phyloP scores from a whole-genome alignment of 92 coral and sea anemone species.

The Anthopleura xanthogrammica region DNA sequence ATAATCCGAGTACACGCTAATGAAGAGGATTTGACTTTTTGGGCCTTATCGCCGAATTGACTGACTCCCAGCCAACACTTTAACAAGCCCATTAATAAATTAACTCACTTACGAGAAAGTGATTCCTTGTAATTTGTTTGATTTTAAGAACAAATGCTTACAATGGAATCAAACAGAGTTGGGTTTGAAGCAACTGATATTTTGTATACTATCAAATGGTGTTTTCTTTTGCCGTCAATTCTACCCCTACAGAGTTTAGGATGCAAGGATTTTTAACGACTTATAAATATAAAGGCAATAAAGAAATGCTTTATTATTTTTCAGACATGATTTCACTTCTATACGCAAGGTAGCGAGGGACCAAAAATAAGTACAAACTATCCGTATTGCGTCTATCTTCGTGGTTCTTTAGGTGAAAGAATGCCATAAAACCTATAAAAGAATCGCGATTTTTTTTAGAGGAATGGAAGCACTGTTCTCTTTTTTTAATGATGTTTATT shows the following conservation, averaged over 20 bases:
- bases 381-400: no score
- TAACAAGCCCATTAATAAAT: background rate
- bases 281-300: background rate
- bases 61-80: slow-evolving; percentile 1
- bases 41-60: background rate
- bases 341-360: background rate
- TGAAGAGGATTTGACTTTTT: background rate
- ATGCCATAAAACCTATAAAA: no score
- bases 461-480: no score
- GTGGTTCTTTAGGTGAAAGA: no score
- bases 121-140: background rate
- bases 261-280: background rate
- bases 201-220: background rate
- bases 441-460: no score
- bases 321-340: background rate
- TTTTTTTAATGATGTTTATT: no score
- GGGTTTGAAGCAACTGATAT: background rate
- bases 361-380: no score
- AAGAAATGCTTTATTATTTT: background rate
- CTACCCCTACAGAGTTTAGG: background rate
- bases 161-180: background rate
- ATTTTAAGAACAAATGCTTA: background rate
- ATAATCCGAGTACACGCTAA: background rate
- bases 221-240: background rate
- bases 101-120: background rate